Percentiles rank a stretch among this genome's conserved stretches.
Conservation (phyloP, 2,797 vertebrate species). For the Valencia hispanica region DNA sequence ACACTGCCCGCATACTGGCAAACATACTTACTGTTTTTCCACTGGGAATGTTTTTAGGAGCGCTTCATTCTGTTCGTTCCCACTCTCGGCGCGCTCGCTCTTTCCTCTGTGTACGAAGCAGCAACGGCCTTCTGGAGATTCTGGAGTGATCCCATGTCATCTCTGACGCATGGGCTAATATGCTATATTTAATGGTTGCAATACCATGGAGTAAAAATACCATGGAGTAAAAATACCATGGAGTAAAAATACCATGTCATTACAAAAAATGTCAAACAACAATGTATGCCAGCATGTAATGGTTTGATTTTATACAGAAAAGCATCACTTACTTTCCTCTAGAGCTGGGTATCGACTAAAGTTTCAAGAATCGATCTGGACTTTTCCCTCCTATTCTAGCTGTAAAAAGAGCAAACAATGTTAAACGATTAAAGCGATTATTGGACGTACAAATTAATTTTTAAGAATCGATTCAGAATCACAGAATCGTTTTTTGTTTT, state of each 20-base stretch:
- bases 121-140: constrained; percentile 45
- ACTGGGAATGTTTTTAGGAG: constrained; percentile 58
- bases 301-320: neutral
- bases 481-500: too few species aligned
- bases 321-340: neutral
- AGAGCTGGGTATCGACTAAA: too few species aligned
- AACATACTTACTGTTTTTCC: constrained; percentile 64
- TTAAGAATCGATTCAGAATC: too few species aligned
- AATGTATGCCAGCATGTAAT: neutral
- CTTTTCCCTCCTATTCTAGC: too few species aligned
- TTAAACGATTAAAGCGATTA: too few species aligned
- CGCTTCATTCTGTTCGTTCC: constrained; percentile 46
- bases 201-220: neutral
- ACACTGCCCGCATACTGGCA: constrained; percentile 66
- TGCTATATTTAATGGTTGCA: neutral
- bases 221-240: neutral
- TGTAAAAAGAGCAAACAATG: too few species aligned
- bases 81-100: constrained; percentile 46
- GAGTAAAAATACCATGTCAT: neutral
- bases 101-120: constrained; percentile 32
- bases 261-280: neutral
- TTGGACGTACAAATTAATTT: too few species aligned
- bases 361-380: too few species aligned
- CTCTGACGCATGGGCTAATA: constrained; percentile 11
- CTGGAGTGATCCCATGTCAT: constrained; percentile 59